A percentile compares a stretch with the other conserved stretches of the same genome.
phyloP scores from a whole-genome alignment of 2,888 invertebrate species.

The Nephrotoma appendiculata region DNA sequence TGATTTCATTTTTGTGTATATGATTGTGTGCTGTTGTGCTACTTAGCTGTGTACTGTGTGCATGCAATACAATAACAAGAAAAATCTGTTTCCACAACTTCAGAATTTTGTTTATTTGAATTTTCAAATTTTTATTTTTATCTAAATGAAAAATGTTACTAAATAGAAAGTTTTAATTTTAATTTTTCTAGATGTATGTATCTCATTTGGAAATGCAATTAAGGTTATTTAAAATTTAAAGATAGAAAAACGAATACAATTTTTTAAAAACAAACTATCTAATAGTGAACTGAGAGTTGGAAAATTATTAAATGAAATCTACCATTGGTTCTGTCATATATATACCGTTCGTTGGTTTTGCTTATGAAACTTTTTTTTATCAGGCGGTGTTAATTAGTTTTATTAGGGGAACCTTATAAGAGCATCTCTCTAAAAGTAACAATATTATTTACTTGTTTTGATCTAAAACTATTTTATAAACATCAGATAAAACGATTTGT shows the following conservation, averaged over 20 bases:
- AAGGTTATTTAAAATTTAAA: neutral
- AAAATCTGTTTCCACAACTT: neutral
- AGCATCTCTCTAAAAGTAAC: no score
- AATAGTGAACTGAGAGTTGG: neutral
- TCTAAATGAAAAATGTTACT: neutral
- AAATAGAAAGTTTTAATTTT: neutral
- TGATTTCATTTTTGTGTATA: neutral
- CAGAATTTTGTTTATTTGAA: neutral
- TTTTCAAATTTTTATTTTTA: neutral
- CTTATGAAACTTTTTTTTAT: neutral
- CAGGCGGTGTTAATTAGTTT: neutral
- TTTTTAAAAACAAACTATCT: neutral
- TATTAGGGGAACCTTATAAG: no score
- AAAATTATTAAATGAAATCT: neutral
- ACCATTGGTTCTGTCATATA: neutral
- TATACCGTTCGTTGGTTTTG: neutral
- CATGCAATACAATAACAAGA: neutral
- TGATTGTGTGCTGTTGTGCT: neutral
- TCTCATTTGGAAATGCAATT: neutral
- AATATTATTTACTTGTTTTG: no score
- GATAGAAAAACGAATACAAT: neutral
- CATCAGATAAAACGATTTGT: neutral
- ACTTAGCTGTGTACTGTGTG: neutral
- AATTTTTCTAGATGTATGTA: neutral
- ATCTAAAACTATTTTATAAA: no score